Evolutionary conservation across 2,797 vertebrate species (phyloP).

Genomic region (Halcyon smyrnensis): DNA sequence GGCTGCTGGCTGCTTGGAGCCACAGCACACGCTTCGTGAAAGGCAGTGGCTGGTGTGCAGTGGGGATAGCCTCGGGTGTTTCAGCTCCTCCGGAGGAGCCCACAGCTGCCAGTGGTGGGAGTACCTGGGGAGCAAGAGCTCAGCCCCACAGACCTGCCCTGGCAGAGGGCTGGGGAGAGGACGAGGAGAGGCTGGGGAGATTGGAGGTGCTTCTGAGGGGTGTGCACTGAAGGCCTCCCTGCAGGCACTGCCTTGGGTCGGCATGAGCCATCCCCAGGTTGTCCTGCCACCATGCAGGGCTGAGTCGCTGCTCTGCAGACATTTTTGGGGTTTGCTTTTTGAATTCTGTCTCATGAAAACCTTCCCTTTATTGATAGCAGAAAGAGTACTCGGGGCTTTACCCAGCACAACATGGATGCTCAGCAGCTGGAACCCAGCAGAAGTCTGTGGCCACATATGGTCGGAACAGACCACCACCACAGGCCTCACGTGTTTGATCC

Average conservation of each 20-base stretch:
- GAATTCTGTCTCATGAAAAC: rapidly evolving
- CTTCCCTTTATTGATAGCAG: not conserved
- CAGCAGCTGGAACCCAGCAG: not conserved
- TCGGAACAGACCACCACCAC: rapidly evolving
- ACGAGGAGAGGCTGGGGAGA: rapidly evolving
- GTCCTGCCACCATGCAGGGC: rapidly evolving
- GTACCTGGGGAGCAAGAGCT: not conserved
- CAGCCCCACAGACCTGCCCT: not conserved
- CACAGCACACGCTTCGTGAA: rapidly evolving
- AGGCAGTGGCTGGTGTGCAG: rapidly evolving
- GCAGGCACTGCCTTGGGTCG: rapidly evolving
- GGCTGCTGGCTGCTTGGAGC: not conserved
- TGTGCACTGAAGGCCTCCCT: not conserved
- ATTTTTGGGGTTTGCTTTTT: not conserved
- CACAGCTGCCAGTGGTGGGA: rapidly evolving
- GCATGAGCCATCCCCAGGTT: rapidly evolving
- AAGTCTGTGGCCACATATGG: rapidly evolving
- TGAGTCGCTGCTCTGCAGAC: not conserved
- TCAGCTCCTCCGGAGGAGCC: rapidly evolving
- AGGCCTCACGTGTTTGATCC: not conserved
- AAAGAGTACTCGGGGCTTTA: not conserved
- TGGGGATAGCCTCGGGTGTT: not conserved
- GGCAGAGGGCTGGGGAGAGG: rapidly evolving
- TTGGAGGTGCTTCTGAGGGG: not conserved
- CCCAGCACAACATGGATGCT: not conserved